Evolutionary conservation across 2,113 vertebrate genomes (phyloP).

Genomic region (Hemiscyllium ocellatum): DNA sequence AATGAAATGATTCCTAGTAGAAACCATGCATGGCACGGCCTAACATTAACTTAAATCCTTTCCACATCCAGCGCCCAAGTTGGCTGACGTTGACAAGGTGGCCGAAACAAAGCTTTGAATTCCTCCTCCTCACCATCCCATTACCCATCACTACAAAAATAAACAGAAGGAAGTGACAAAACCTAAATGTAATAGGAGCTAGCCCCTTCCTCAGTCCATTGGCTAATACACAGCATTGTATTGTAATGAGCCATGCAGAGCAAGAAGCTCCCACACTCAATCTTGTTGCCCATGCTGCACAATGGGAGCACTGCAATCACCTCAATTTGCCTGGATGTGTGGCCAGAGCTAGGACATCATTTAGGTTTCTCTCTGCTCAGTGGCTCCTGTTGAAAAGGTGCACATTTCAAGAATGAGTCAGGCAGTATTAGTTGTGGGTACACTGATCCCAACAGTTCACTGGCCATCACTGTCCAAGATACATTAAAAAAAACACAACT

Average conservation of each 20-base stretch:
- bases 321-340: not conserved
- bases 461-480: not conserved
- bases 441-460: not conserved
- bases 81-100: not conserved
- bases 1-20: not conserved
- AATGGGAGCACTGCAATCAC: not conserved
- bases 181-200: not conserved
- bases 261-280: not conserved
- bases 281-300: not conserved
- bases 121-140: not conserved
- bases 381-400: not conserved
- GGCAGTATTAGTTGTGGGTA: not conserved
- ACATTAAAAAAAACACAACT: not conserved
- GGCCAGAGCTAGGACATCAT: not conserved
- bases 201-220: not conserved
- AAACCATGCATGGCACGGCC: not conserved
- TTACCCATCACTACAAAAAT: not conserved
- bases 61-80: not conserved
- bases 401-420: not conserved
- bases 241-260: constrained; percentile 7
- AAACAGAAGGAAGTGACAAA: not conserved
- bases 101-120: not conserved
- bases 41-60: constrained; percentile 17
- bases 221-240: not conserved
- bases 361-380: not conserved